Evolutionary conservation across 2,888 invertebrate genomes (phyloP).

Genomic region (Galerucella calmariensis): DNA sequence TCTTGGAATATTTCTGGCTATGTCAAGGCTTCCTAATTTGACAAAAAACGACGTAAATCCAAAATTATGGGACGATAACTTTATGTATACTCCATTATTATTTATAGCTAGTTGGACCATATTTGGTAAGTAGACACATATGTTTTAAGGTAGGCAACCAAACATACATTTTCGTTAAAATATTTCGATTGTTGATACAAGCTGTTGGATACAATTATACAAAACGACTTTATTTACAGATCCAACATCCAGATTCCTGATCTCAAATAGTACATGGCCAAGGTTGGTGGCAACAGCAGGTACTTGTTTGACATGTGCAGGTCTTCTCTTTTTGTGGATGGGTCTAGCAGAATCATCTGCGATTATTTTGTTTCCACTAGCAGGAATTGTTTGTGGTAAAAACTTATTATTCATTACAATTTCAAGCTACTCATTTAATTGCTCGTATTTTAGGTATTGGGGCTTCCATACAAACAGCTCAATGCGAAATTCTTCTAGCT

Average conservation of each 20-base stretch:
- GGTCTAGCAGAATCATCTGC: slow-evolving; percentile 50
- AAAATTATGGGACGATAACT: slow-evolving; percentile 70
- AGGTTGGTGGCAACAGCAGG: slow-evolving; percentile 70
- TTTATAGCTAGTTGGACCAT: slow-evolving; percentile 70
- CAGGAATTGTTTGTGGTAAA: slow-evolving; percentile 65
- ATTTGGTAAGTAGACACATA: slow-evolving; percentile 59
- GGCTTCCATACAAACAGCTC: slow-evolving; percentile 69
- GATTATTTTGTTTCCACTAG: slow-evolving; percentile 57
- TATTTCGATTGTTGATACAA: not conserved
- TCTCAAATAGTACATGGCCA: slow-evolving; percentile 71
- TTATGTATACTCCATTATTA: slow-evolving; percentile 72
- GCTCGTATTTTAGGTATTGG: slow-evolving; percentile 66
- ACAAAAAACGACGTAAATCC: slow-evolving; percentile 61
- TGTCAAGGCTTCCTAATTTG: slow-evolving; percentile 66
- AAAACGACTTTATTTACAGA: slow-evolving; percentile 61
- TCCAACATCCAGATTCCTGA: slow-evolving; percentile 71
- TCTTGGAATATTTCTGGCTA: slow-evolving; percentile 69
- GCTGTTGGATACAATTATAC: not conserved
- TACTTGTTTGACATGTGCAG: slow-evolving; percentile 70
- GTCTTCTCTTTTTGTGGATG: slow-evolving; percentile 68
- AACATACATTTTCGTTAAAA: too few relatives aligned
- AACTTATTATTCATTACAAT: not conserved
- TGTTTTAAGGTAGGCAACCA: too few relatives aligned
- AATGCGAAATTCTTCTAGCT: slow-evolving; percentile 70
- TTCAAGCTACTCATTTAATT: not conserved